Percentiles rank a stretch among this genome's conserved stretches.
Evolutionary conservation across 1,140 invertebrate genomes (phyloP).

Genomic region (Drosophila azteca): DNA sequence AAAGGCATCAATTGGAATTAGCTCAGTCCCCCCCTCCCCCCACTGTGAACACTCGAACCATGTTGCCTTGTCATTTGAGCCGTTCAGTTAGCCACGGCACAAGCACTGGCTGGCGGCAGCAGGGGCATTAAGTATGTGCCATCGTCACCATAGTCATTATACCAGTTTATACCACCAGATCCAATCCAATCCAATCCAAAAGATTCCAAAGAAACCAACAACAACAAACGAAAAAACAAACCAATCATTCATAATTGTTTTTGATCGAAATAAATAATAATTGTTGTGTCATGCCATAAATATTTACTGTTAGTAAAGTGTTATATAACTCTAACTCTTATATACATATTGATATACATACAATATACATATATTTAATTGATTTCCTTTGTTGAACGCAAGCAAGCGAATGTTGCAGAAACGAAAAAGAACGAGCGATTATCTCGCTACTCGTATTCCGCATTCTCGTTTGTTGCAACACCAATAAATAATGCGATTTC

Average conservation of each 20-base stretch:
- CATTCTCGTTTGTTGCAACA: too few species aligned
- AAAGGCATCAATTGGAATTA: slow-evolving; percentile 7
- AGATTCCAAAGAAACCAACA: slow-evolving; percentile 37
- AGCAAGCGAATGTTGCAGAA: slow-evolving; percentile 14
- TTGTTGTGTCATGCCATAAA: slow-evolving; percentile 83
- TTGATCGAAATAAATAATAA: slow-evolving; percentile 81
- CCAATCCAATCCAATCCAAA: too few species aligned
- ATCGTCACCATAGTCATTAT: slow-evolving; percentile 26
- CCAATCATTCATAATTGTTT: slow-evolving; percentile 75
- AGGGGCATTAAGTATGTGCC: slow-evolving; percentile 10
- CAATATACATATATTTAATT: slow-evolving; percentile 18
- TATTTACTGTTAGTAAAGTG: slow-evolving; percentile 81
- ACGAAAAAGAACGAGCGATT: neutral
- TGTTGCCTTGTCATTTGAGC: slow-evolving; percentile 8
- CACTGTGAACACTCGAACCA: slow-evolving; percentile 4
- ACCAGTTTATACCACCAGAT: slow-evolving; percentile 40
- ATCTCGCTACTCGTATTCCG: too few species aligned
- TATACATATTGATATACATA: slow-evolving; percentile 35
- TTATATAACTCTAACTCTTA: slow-evolving; percentile 71
- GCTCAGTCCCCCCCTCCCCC: neutral
- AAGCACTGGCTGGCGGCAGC: neutral
- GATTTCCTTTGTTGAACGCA: slow-evolving; percentile 22
- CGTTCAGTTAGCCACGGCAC: slow-evolving; percentile 10
- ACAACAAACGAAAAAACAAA: slow-evolving; percentile 52
- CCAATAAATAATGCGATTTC: neutral